Conservation (phyloP, 2,113 vertebrate species). For the Platysteira castanea region DNA sequence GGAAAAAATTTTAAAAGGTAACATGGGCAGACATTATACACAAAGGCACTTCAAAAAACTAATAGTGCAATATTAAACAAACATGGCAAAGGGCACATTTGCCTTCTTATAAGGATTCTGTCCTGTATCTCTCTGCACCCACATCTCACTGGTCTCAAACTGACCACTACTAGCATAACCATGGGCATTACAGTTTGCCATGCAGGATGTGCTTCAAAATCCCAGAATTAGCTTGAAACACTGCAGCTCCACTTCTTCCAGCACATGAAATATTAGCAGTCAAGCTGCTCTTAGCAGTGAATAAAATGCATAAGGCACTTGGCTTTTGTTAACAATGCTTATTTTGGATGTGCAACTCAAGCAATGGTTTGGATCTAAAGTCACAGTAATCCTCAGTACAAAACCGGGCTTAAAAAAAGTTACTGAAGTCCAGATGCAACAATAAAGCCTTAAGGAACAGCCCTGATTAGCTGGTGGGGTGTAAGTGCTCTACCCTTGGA, state of each 20-base stretch:
- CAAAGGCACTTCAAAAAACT: neutral
- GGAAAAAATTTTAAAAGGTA: neutral
- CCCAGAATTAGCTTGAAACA: neutral
- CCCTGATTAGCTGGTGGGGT: constrained; percentile 4
- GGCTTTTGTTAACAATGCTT: constrained; percentile 51
- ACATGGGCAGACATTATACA: neutral
- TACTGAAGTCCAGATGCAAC: constrained; percentile 47
- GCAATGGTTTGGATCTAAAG: constrained; percentile 38
- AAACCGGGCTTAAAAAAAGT: constrained; percentile 29
- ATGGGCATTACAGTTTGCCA: neutral
- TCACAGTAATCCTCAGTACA: constrained; percentile 39
- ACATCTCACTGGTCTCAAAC: neutral
- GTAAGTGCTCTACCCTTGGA: constrained; percentile 23
- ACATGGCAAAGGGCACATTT: neutral
- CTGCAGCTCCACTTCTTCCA: neutral
- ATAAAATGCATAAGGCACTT: constrained; percentile 25
- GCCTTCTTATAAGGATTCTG: neutral
- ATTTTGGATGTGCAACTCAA: constrained; percentile 42
- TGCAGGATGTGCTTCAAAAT: neutral
- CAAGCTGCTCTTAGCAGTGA: constrained; percentile 15
- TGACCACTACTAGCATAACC: neutral
- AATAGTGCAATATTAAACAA: neutral
- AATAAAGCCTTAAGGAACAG: constrained; percentile 37
- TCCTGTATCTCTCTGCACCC: neutral
- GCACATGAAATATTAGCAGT: constrained; percentile 24